A percentile compares a stretch with the other conserved stretches of the same genome.
phyloP scores from a whole-genome alignment of 1,140 invertebrate genomes.

The Mercenaria mercenaria region DNA sequence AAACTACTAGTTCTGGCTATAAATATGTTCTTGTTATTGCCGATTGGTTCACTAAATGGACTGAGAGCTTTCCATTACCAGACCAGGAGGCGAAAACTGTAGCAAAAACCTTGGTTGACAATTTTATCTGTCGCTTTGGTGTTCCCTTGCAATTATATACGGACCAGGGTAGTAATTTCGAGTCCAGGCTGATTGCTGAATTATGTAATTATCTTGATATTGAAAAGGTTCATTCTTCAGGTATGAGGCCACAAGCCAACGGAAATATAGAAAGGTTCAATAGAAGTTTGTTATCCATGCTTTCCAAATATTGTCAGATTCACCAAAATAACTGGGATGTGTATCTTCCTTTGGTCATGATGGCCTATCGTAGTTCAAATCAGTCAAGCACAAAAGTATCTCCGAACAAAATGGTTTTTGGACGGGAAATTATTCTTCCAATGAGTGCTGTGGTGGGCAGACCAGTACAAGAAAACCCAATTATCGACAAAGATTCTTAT shows the following conservation, averaged over 20 bases:
- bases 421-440: neutral
- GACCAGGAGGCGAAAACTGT: slow-evolving; percentile 1
- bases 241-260: neutral
- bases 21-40: neutral
- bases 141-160: neutral
- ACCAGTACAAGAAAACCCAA: neutral
- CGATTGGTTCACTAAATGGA: slow-evolving; percentile 20
- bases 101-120: neutral
- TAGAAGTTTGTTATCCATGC: neutral
- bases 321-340: neutral
- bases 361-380: neutral
- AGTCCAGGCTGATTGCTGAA: neutral
- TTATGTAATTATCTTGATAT: slow-evolving; percentile 42
- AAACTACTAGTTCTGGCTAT: neutral
- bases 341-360: neutral
- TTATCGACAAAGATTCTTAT: neutral
- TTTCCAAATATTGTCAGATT: neutral
- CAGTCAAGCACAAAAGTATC: neutral
- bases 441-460: neutral
- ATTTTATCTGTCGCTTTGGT: neutral
- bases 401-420: neutral
- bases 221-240: slow-evolving; percentile 23
- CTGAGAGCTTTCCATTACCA: neutral
- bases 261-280: neutral
- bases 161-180: slow-evolving; percentile 5